Base-by-base conservation (phyloP, 1,140 invertebrate genomes). In the Hylaeus anthracinus region DNA sequence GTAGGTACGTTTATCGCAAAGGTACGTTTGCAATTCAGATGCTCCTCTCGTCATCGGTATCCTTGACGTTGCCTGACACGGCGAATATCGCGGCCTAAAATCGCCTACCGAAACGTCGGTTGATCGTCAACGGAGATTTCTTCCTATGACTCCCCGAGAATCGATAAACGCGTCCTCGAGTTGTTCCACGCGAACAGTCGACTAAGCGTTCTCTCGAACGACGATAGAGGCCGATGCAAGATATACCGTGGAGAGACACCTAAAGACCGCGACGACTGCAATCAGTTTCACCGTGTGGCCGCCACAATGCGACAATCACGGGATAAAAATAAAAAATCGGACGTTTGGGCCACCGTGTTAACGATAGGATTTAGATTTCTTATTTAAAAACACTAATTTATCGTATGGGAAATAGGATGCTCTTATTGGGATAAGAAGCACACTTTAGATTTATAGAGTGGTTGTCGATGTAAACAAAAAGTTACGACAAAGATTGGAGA, bases 111-210 rank as follows among this genome's bases (percentile, higher is more conserved):
- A 1, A 39, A 41, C 39, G 39, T 64, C 63, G 63, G 14, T n/a
- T n/a, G 71, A 77, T 61, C 65, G 64, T 66, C 45, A 8, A 58
- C 41, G 48, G 43, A 77, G 55, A 60, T 67, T 60, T 77, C 55
- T 60, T 60, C 41, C 12, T 5, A 41, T 8, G 37, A 3, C 60
- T 64, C 15, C 64, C 53, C 26, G 43, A 39, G 65, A 70, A 77
- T 77, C 74, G 12, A 77, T 78, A 78, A 71, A 53, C 45, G 67
- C 15, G 56, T 71, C 75, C 45, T 45, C 56, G 56, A 43, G 12
- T 61, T 39, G 69, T 63, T 70, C 75, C 75, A 53, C 75, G 55
- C 56, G 75, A 78, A 70, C 75, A 61, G 65, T 70, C 65, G 37
- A 41, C 43, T 58, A 67, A 78, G 64, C 64, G 48, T 55, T 43